Conservation (phyloP, 2,797 vertebrate genomes). For the Buceros bicornis region DNA sequence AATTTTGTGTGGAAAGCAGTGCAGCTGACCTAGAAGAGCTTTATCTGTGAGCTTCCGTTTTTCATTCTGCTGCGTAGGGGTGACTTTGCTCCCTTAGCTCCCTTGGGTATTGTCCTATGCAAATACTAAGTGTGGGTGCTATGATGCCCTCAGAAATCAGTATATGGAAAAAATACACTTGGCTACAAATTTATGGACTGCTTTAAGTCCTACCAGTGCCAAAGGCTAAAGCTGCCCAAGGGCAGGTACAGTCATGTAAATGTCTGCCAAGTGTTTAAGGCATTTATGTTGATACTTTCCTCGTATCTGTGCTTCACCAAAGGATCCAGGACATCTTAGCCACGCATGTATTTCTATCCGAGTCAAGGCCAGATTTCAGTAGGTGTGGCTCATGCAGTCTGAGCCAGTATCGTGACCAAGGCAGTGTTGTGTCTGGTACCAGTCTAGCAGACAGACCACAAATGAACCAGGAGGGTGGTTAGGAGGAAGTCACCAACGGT, state of each 20-base stretch:
- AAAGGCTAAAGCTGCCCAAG: neutral
- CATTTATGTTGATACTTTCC: neutral
- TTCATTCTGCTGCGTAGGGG: neutral
- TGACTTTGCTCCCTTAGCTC: neutral
- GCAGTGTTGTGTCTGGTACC: neutral
- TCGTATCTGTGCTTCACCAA: neutral
- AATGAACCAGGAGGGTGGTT: neutral
- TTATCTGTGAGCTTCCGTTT: neutral
- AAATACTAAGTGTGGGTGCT: neutral
- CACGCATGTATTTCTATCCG: fast-evolving
- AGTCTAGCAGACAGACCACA: neutral
- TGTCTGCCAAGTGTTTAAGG: neutral
- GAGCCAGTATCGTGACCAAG: neutral
- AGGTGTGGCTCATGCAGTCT: neutral
- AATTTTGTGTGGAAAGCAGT: neutral
- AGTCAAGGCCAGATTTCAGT: neutral
- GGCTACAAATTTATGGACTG: neutral
- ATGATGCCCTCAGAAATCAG: neutral
- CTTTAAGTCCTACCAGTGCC: neutral
- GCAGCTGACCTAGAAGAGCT: neutral
- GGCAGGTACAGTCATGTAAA: neutral
- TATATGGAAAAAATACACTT: neutral
- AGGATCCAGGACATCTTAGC: neutral
- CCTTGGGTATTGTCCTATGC: neutral
- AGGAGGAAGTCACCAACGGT: neutral